phyloP scores from a whole-genome alignment of 2,888 invertebrate species.

The Lissonota sp. region DNA sequence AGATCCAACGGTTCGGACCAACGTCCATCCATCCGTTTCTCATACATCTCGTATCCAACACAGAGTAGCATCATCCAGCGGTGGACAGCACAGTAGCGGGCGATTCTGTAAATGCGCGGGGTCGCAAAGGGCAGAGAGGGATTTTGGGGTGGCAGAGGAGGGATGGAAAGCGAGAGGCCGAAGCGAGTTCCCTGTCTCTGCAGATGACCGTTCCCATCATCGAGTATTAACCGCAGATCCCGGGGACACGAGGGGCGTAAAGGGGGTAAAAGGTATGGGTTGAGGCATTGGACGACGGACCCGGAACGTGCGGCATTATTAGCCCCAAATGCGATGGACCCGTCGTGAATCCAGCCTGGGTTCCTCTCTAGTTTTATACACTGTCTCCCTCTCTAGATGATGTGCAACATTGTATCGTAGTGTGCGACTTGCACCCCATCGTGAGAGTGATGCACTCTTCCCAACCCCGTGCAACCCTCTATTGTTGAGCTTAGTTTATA shows the following conservation, averaged over 20 bases:
- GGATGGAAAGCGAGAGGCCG: conserved; percentile 63
- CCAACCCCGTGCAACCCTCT: conserved; percentile 6
- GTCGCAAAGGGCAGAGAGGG: conserved; percentile 50
- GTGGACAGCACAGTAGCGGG: conserved; percentile 38
- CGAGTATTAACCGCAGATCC: conserved; percentile 84
- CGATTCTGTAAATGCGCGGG: conserved; percentile 56
- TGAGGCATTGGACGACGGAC: conserved; percentile 54
- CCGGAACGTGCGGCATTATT: conserved; percentile 80
- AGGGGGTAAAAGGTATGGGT: conserved; percentile 51
- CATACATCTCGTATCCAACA: conserved; percentile 47
- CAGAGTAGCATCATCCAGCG: conserved; percentile 54
- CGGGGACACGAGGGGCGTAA: conserved; percentile 74
- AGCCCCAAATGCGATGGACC: conserved; percentile 83
- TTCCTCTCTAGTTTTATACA: conserved; percentile 58
- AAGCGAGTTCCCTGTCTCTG: conserved; percentile 80
- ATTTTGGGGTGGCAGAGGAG: conserved; percentile 43
- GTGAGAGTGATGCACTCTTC: conserved; percentile 45
- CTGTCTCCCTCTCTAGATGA: conserved; percentile 48
- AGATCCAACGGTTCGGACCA: conserved; percentile 62
- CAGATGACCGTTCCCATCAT: conserved; percentile 84
- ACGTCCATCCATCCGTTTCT: conserved; percentile 65
- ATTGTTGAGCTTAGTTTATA: conserved; percentile 26
- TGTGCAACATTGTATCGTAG: conserved; percentile 38
- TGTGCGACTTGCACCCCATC: conserved; percentile 17
- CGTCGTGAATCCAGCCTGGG: conserved; percentile 67